Conservation (phyloP, 2,113 vertebrate genomes). For the Psephotus haematonotus region DNA sequence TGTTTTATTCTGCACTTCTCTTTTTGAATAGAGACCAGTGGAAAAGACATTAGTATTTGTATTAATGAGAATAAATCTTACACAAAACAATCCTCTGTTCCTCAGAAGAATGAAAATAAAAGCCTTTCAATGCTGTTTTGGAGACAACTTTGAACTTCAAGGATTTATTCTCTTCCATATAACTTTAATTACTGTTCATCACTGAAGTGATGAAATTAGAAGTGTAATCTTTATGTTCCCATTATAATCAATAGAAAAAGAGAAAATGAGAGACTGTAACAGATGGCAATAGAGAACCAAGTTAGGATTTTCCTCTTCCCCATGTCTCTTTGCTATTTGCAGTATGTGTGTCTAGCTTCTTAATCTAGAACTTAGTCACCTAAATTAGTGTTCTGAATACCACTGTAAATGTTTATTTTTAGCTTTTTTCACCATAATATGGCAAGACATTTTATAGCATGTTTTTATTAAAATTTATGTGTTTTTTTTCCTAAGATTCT, state of each 20-base stretch:
- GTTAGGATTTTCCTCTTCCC: not conserved
- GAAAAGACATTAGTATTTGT: not conserved
- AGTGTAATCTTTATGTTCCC: not conserved
- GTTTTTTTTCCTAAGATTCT: not conserved
- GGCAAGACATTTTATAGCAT: not conserved
- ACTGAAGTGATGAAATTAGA: not conserved
- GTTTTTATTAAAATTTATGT: not conserved
- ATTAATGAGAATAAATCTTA: not conserved
- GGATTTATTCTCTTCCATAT: not conserved
- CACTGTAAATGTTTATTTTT: not conserved
- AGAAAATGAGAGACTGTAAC: not conserved
- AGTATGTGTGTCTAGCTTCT: not conserved
- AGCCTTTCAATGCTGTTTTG: not conserved
- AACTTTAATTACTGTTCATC: not conserved
- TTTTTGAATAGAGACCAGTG: not conserved
- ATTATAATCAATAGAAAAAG: not conserved
- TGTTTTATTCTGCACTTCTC: not conserved
- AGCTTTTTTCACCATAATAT: not conserved
- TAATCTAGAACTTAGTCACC: not conserved
- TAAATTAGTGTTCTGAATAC: not conserved
- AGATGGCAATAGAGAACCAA: not conserved
- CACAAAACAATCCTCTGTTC: not conserved
- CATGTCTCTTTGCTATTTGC: not conserved
- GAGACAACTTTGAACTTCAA: not conserved
- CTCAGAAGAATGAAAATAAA: not conserved